Base-by-base conservation (phyloP, 2,797 vertebrate species). In the Girardinus metallicus region DNA sequence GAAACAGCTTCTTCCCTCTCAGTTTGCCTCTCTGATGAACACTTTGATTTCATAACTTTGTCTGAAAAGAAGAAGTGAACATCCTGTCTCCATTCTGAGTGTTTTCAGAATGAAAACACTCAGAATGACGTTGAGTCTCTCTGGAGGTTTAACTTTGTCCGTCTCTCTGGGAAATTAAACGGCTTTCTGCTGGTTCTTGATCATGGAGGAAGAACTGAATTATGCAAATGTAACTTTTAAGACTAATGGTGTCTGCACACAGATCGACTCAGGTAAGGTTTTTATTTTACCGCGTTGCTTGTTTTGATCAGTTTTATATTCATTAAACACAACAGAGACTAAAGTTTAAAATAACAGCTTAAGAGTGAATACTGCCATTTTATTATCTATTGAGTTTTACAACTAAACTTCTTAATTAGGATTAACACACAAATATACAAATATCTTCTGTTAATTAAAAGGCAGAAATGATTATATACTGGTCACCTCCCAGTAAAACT, bases 201-300 rank as follows among this genome's bases (percentile, higher is more conserved):
- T 31, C 3, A 90, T 94, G 92, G 90, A 88, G 34, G 90, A 90
- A 9, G 92, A 95, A 12, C 23, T 92, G 41, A 79, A 74, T 57
- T 95, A 95, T 2, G 78, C 76, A 10, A 75, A 39, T 0, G 77
- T 94, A 3, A 44, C 1, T 12, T 95, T 95, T 74, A 90, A 72
- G 15, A 21, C 1, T 4, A 31, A 74, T 0, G 15, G 31, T 7
- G 1, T 23, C 12, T 55, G 68, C 43, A 10, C 75, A 72, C 2
- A 47, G 10, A 83, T 91, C 92, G 51, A 87, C 87, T 83, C 12
- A 16, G 64, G 64, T 43, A 23, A 43, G 31, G 26, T n/a, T 75
- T 31, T 74, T 31, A 16, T 1, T 60, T 16, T 49, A 23, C 29
- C 4, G 15, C 7, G 57, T 29, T 18, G 34, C 1, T 13, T 23